Conservation (phyloP, 2,888 invertebrate genomes). For the Ganaspis brasiliensis region DNA sequence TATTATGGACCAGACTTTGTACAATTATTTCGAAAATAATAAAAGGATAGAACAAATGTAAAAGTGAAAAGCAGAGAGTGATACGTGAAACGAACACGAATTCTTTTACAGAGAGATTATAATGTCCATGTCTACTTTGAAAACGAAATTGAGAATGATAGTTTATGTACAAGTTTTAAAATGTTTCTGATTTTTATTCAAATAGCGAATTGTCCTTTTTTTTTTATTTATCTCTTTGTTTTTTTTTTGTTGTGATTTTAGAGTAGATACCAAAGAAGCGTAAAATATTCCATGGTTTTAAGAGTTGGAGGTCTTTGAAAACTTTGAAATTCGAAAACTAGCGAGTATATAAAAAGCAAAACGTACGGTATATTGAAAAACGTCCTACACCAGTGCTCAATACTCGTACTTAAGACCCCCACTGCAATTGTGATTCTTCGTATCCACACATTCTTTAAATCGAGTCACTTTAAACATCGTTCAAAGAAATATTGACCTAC, state of each 20-base stretch:
- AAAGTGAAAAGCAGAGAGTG: not conserved
- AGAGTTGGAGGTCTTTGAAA: constrained; percentile 76
- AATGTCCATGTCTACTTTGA: not conserved
- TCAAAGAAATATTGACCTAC: constrained; percentile 97
- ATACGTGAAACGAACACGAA: not conserved
- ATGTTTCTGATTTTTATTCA: constrained; percentile 4
- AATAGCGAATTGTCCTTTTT: constrained; percentile 22
- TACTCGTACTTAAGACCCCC: constrained; percentile 61
- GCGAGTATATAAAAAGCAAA: constrained; percentile 68
- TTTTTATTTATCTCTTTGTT: not conserved
- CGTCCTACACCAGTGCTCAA: constrained; percentile 62
- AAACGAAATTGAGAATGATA: not conserved
- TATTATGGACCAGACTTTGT: constrained; percentile 8
- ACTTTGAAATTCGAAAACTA: constrained; percentile 75
- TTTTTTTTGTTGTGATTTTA: not conserved
- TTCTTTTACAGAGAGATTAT: constrained; percentile 11
- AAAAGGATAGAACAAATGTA: not conserved
- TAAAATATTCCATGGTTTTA: constrained; percentile 74
- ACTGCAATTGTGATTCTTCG: constrained; percentile 68
- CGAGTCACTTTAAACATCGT: constrained; percentile 94
- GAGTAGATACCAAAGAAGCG: constrained; percentile 64
- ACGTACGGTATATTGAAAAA: constrained; percentile 68
- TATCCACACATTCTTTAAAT: constrained; percentile 70
- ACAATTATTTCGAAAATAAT: too few relatives aligned
- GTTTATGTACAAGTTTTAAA: constrained; percentile 37